phyloP scores from a whole-genome alignment of 2,888 invertebrate genomes.

The Brachypalpus laphriformis region DNA sequence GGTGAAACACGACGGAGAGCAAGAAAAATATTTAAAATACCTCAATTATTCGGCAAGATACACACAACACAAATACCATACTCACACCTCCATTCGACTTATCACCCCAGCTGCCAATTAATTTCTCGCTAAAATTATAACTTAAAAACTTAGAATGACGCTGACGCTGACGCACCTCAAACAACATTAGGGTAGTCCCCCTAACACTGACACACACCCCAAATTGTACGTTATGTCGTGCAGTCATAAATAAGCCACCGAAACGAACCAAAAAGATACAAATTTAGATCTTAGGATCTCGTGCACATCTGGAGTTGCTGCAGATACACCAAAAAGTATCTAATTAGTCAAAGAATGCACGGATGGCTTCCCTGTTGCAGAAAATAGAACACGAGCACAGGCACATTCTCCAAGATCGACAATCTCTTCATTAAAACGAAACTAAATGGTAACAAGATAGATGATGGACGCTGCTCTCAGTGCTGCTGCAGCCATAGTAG shows the following conservation, averaged over 20 bases:
- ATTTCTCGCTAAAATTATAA: conserved; percentile 58
- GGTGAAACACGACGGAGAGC: neutral
- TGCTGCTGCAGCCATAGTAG: conserved; percentile 1
- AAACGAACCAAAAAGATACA: conserved; percentile 36
- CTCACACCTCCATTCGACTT: conserved; percentile 37
- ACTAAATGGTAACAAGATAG: conserved; percentile 67
- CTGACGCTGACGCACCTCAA: conserved; percentile 44
- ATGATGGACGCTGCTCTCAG: conserved; percentile 41
- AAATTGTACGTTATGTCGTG: conserved; percentile 51
- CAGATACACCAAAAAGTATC: conserved; percentile 52
- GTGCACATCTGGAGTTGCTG: conserved; percentile 61
- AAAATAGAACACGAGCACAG: conserved; percentile 58
- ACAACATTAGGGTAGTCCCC: conserved; percentile 67
- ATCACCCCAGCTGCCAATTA: conserved; percentile 66
- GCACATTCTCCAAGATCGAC: conserved; percentile 57
- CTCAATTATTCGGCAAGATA: conserved; percentile 67
- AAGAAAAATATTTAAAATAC: conserved; percentile 48
- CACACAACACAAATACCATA: neutral
- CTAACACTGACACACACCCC: conserved; percentile 17
- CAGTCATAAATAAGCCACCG: conserved; percentile 59
- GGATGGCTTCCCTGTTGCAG: conserved; percentile 68
- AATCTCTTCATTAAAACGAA: conserved; percentile 68
- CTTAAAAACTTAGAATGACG: conserved; percentile 34
- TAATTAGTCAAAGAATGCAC: conserved; percentile 72
- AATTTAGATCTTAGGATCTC: conserved; percentile 27